Evolutionary conservation across 1,140 invertebrate species (phyloP), one percentile per base, ranked within the genome.

Genomic region (Cyclargus thomasi): DNA sequence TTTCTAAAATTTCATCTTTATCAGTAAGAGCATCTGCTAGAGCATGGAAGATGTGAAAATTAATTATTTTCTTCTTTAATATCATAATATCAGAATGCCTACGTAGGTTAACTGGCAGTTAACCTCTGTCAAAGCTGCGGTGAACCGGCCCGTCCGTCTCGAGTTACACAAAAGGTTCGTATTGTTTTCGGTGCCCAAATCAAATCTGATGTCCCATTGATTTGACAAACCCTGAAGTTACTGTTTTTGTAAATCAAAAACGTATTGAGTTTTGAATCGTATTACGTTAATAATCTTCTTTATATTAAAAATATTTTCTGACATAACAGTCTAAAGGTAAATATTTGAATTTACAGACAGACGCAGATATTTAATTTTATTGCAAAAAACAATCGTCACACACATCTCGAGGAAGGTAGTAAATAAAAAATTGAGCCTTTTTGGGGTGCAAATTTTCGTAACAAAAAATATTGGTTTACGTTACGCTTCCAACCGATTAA

Each of bases 81-180:
- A 3, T 2, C 8, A 16, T 47, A 2, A 14, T 11, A 0, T 16
- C 3, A 47, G n/a, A 47, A 47, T 47, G 39, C 8, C 2, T 14
- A 16, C 39, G 39, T 11, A 29, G 8, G 1, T 29, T 47, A 47
- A 47, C 39, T 16, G 39, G 10, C 10, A 47, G 11, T 47, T 47
- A 47, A 47, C 39, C 39, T 47, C 39, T 47, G 39, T 47, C 39
- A 8, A 11, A 47, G 14, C 39, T 14, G 39, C 39, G 39, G 53
- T 16, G 22, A 21, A 22, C 59, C 59, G 21, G 16, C 21, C 29
- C 79, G 79, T 75, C 72, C 74, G 79, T 83, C 67, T 90, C 86
- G 66, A 67, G 69, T 90, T 90, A 86, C 87, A 87, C 79, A 88
- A 88, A 87, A 86, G 85, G 83, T 83, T 77, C 78, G 80, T 78